A percentile compares a stretch with the other conserved stretches of the same genome.
Conservation (phyloP, 2,113 vertebrate species). For the Phylloscopus trochilus region DNA sequence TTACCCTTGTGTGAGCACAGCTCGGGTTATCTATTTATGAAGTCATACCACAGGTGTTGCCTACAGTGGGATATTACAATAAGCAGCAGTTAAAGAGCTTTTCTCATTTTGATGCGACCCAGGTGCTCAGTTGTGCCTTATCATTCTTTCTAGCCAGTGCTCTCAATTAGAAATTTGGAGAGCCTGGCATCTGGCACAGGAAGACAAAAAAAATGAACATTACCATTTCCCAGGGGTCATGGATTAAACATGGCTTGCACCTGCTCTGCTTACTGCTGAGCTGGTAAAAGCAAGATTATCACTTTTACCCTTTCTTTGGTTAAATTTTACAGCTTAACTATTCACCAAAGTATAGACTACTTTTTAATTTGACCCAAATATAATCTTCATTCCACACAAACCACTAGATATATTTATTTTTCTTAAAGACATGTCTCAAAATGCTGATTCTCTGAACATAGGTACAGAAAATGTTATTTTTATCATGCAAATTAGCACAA, state of each 20-base stretch:
- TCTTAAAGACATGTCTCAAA: neutral
- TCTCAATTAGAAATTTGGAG: slow-evolving; percentile 13
- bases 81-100: slow-evolving; percentile 5
- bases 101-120: neutral
- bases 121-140: slow-evolving; percentile 12
- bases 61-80: neutral
- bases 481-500: neutral
- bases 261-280: slow-evolving; percentile 46
- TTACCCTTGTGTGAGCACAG: slow-evolving; percentile 1
- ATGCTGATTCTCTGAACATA: neutral
- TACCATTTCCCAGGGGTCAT: slow-evolving; percentile 10
- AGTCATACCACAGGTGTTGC: slow-evolving; percentile 25
- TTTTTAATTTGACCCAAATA: neutral
- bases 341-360: neutral
- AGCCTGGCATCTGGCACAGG: slow-evolving; percentile 13
- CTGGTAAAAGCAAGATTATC: slow-evolving; percentile 20
- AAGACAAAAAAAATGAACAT: slow-evolving; percentile 8
- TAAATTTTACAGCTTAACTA: neutral
- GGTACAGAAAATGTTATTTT: neutral
- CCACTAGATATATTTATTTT: neutral
- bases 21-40: slow-evolving; percentile 39
- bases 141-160: neutral
- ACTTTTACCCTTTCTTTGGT: neutral
- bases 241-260: slow-evolving; percentile 50
- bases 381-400: neutral